phyloP scores from a whole-genome alignment of 1,140 invertebrate genomes.

The Achroia grisella region DNA sequence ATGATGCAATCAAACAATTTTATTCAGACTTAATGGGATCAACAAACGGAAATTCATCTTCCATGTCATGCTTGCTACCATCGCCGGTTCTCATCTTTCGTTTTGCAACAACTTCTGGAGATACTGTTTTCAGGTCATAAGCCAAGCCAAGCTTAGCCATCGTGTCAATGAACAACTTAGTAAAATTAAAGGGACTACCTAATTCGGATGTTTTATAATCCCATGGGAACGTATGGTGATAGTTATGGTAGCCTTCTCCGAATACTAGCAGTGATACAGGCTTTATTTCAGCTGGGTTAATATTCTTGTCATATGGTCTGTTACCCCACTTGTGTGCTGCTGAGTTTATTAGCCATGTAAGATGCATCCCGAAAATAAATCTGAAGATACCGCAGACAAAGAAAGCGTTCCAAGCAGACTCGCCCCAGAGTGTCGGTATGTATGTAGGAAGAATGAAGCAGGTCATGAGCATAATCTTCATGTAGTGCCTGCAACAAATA shows the following conservation, averaged over 20 bases:
- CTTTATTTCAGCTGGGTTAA: slow-evolving; percentile 15
- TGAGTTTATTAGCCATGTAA: slow-evolving; percentile 86
- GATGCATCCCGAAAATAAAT: slow-evolving; percentile 78
- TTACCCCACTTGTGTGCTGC: slow-evolving; percentile 77
- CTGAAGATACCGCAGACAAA: slow-evolving; percentile 76
- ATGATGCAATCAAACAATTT: no score
- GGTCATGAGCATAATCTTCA: slow-evolving; percentile 27
- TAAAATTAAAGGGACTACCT: slow-evolving; percentile 76
- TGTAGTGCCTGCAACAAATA: slow-evolving; percentile 16
- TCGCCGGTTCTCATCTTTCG: slow-evolving; percentile 19
- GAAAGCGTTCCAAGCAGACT: slow-evolving; percentile 86
- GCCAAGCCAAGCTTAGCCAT: slow-evolving; percentile 74
- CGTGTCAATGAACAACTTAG: slow-evolving; percentile 79
- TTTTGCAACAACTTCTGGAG: slow-evolving; percentile 10
- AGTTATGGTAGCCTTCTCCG: slow-evolving; percentile 90
- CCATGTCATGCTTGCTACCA: slow-evolving; percentile 6
- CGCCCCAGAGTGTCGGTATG: slow-evolving; percentile 87
- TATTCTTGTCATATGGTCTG: slow-evolving; percentile 79
- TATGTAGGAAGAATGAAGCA: slow-evolving; percentile 89
- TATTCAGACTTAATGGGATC: no score
- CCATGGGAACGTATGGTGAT: slow-evolving; percentile 91
- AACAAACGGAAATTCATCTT: no score
- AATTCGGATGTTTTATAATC: slow-evolving; percentile 89
- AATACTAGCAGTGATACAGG: slow-evolving; percentile 3
- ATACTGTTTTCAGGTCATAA: slow-evolving; percentile 77